A percentile compares a stretch with the other conserved stretches of the same genome.
Evolutionary conservation across 2,888 invertebrate species (phyloP).

Genomic region (Elegia similella): DNA sequence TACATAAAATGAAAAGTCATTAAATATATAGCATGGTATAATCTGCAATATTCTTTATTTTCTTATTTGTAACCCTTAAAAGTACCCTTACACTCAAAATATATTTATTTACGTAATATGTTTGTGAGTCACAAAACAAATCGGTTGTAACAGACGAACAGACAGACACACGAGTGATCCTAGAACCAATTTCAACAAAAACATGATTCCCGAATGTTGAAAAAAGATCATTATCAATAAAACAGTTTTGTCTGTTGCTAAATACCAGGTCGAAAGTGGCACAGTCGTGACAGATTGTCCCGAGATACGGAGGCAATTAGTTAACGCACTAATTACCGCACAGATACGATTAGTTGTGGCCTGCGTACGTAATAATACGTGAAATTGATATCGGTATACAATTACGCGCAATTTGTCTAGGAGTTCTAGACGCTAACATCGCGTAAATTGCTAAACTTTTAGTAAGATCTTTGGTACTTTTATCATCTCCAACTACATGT

Average conservation of each 20-base stretch:
- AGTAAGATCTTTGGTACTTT: no score
- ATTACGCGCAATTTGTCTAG: background rate
- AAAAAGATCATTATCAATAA: constrained; percentile 1
- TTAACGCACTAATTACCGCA: constrained; percentile 15
- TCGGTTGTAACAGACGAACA: no score
- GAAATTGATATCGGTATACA: background rate
- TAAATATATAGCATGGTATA: no score
- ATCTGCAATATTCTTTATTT: no score
- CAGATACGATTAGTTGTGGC: constrained; percentile 2
- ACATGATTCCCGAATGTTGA: background rate
- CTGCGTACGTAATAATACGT: constrained; percentile 12
- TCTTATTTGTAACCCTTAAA: no score
- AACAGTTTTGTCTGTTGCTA: constrained; percentile 3
- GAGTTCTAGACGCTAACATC: background rate
- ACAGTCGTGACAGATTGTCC: constrained; percentile 17
- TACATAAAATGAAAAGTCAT: no score
- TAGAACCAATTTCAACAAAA: background rate
- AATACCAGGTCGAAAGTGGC: constrained; percentile 5
- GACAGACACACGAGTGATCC: no score
- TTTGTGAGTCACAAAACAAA: no score
- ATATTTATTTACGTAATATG: no score
- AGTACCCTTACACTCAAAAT: no score
- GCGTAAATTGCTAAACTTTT: background rate
- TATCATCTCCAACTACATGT: no score
- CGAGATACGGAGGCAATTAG: constrained; percentile 13